Conservation (phyloP, 2,113 vertebrate genomes). For the Smithornis capensis region DNA sequence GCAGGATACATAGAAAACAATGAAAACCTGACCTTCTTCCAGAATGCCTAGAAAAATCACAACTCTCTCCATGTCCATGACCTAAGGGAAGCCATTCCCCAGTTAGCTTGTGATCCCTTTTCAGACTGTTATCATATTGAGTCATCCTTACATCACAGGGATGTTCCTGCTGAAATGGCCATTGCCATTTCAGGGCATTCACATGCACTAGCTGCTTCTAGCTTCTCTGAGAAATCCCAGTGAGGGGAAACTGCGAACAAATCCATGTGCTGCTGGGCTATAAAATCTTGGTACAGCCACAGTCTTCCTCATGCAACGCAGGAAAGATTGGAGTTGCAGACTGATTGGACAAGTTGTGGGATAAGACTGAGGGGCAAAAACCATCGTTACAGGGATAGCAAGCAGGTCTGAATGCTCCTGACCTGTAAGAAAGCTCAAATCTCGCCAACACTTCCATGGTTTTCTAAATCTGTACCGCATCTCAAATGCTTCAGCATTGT, state of each 20-base stretch:
- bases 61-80: not conserved
- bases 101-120: not conserved
- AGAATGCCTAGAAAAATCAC: not conserved
- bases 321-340: fast-evolving
- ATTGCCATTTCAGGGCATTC: not conserved
- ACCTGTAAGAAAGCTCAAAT: not conserved
- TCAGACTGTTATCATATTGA: not conserved
- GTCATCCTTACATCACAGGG: not conserved
- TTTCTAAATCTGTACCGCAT: not conserved
- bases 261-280: not conserved
- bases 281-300: not conserved
- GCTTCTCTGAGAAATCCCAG: not conserved
- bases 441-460: not conserved
- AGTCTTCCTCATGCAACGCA: not conserved
- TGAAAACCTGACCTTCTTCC: not conserved
- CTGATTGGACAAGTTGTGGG: not conserved
- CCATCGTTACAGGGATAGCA: fast-evolving
- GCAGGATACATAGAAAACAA: not conserved
- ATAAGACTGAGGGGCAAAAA: not conserved
- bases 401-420: not conserved
- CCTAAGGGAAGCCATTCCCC: not conserved
- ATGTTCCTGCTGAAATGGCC: not conserved
- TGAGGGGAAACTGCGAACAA: not conserved
- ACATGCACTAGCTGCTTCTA: not conserved
- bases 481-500: not conserved